These are phyloP conservation scores for Stictonetta naevosa DNA, from an alignment of 2,113 vertebrate species.

Conservation along the genomic window DNA sequence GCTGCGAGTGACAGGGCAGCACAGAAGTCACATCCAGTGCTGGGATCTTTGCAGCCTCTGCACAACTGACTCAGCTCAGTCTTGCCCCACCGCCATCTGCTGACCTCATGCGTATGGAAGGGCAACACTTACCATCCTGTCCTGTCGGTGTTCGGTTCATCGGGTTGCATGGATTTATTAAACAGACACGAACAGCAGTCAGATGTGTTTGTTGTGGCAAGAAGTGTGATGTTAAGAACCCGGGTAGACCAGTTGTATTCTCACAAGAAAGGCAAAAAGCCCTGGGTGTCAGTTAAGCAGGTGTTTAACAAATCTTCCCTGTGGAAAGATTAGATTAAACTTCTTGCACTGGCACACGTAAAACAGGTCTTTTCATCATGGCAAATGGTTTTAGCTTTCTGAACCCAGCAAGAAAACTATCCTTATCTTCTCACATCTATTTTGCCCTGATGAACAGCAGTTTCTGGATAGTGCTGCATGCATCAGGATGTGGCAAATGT, in stretches of 20 bases:
- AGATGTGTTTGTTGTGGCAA: neutral
- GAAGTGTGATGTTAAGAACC: neutral
- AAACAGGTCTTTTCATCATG: neutral
- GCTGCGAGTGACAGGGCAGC: neutral
- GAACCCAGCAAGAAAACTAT: neutral
- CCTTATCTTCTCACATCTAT: neutral
- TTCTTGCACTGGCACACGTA: neutral
- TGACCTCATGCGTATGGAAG: neutral
- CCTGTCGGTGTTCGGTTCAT: neutral
- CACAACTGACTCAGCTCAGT: neutral
- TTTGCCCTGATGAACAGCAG: neutral
- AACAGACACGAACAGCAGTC: neutral
- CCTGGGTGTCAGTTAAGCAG: neutral
- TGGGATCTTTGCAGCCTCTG: neutral
- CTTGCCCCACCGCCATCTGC: neutral
- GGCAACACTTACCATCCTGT: neutral
- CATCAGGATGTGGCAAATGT: neutral
- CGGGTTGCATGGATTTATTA: neutral
- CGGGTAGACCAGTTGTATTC: neutral
- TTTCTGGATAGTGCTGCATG: neutral
- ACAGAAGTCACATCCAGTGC: neutral
- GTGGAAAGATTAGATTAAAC: neutral
- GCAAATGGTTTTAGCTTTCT: neutral
- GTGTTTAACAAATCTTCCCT: rapidly evolving
- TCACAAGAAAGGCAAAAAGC: neutral